Evolutionary conservation across 1,140 invertebrate genomes (phyloP).

Genomic region (Pseudomyrmex cubaensis): DNA sequence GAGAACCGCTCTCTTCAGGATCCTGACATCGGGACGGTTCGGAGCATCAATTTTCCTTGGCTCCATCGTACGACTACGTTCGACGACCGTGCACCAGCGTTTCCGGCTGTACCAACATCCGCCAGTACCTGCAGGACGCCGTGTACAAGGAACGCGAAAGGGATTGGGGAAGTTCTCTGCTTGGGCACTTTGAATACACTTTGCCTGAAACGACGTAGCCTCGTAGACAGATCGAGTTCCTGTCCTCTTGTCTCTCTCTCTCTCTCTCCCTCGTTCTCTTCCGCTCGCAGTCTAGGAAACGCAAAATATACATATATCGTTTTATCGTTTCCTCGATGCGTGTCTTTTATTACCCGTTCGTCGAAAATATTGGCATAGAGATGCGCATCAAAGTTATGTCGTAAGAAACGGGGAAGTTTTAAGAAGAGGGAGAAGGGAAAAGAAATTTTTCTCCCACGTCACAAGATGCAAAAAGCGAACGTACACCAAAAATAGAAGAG

Average conservation of each 20-base stretch:
- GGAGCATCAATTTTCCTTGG: constrained; percentile 69
- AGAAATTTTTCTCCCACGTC: neutral
- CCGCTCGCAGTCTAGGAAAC: neutral
- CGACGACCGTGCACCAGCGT: constrained; percentile 65
- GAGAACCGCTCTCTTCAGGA: constrained; percentile 45
- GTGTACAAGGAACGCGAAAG: constrained; percentile 69
- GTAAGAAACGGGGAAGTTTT: neutral
- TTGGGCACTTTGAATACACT: constrained; percentile 72
- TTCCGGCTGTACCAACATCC: constrained; percentile 68
- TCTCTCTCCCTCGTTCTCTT: constrained; percentile 1
- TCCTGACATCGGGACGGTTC: constrained; percentile 58
- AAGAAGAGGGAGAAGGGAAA: neutral
- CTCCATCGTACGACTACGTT: constrained; percentile 64
- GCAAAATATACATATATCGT: constrained; percentile 23
- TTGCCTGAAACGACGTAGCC: constrained; percentile 66
- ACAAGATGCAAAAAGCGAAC: too few species aligned
- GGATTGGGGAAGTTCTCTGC: constrained; percentile 70
- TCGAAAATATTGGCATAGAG: constrained; percentile 2
- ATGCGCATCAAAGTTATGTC: neutral
- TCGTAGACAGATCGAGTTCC: constrained; percentile 64
- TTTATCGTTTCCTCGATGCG: constrained; percentile 37
- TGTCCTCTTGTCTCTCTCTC: constrained; percentile 4
- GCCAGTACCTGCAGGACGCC: constrained; percentile 57
- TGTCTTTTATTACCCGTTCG: constrained; percentile 48
- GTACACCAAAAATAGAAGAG: neutral